These are phyloP conservation scores for Polypedilum vanderplanki DNA, from an alignment of 1,140 invertebrate genomes.

Conservation along the genomic window DNA sequence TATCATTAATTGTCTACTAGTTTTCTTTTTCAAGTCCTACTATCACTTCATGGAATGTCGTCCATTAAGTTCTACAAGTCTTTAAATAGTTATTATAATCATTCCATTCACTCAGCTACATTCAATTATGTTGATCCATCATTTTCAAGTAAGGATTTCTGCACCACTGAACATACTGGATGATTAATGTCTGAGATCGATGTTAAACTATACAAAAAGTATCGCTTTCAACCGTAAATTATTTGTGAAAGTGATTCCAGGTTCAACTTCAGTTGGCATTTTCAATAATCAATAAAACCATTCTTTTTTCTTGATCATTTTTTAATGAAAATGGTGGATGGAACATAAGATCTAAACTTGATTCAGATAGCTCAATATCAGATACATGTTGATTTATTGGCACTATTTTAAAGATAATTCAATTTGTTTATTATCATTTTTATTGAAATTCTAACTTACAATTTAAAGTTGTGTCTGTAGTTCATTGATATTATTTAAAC, in stretches of 20 bases:
- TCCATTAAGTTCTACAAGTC: slow-evolving; percentile 60
- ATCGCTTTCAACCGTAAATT: slow-evolving; percentile 63
- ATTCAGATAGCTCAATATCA: slow-evolving; percentile 57
- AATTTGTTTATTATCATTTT: slow-evolving; percentile 9
- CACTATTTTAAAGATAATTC: slow-evolving; percentile 47
- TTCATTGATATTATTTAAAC: not conserved
- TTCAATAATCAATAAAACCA: slow-evolving; percentile 76
- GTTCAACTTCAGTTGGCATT: slow-evolving; percentile 62
- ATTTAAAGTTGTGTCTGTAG: not conserved
- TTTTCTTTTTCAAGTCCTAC: slow-evolving; percentile 70
- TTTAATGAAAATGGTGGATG: slow-evolving; percentile 69
- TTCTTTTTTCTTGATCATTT: slow-evolving; percentile 60
- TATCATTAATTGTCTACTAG: slow-evolving; percentile 67
- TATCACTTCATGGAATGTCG: slow-evolving; percentile 62
- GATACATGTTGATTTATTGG: slow-evolving; percentile 63
- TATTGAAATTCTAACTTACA: slow-evolving; percentile 26
- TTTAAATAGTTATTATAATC: slow-evolving; percentile 84
- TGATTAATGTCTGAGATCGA: slow-evolving; percentile 92
- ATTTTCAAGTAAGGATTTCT: slow-evolving; percentile 81
- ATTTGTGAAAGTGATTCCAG: slow-evolving; percentile 64
- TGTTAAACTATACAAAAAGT: slow-evolving; percentile 87
- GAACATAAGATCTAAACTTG: slow-evolving; percentile 68
- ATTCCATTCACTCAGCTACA: slow-evolving; percentile 77
- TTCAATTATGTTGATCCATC: slow-evolving; percentile 85
- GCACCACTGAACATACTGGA: slow-evolving; percentile 94